Evolutionary conservation across 2,888 invertebrate species (phyloP), one percentile per base, ranked within the genome.

Genomic region (Tachina grossa): DNA sequence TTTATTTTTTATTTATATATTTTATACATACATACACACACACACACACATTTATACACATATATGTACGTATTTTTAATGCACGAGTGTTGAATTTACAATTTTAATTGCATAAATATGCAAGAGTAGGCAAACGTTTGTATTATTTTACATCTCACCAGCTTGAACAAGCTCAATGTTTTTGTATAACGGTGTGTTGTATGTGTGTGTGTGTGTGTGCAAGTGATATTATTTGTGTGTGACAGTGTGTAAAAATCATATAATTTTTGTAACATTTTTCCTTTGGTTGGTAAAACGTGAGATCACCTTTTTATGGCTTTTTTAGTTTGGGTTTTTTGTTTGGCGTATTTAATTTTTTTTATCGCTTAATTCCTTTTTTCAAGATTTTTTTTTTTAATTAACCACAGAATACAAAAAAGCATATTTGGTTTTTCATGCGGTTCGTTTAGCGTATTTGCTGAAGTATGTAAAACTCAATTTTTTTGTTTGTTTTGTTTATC

Each of bases 81-180:
- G 41, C 76, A 81, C 79, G 75, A 66, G 78, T 84, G 85, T 88
- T 89, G 89, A 89, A 91, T 91, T 90, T 91, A 89, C 91, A 91
- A 91, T 91, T 91, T 91, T 91, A 91, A 90, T 91, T 91, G 91
- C 90, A 91, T 91, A 91, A 91, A 90, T 89, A 90, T 89, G 89
- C 89, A 89, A 87, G 87, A 88, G 87, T 85, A 83, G 83, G 71
- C 85, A 85, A 83, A 85, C 79, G 79, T 83, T 83, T 83, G 79
- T 72, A 72, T 83, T 59, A 47, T 81, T 69, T 71, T 63, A 65
- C 47, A 79, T 69, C 65, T 78, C 59, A 45, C 47, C 59, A 57
- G 47, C 47, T 65, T 71, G 45, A 55, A 41, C 31, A 9, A 53
- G 31, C 61, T 71, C 10, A 57, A 41, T 68, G 57, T 68, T 41